Base-by-base conservation (phyloP, 2,888 invertebrate genomes). In the Elysia crispata region DNA sequence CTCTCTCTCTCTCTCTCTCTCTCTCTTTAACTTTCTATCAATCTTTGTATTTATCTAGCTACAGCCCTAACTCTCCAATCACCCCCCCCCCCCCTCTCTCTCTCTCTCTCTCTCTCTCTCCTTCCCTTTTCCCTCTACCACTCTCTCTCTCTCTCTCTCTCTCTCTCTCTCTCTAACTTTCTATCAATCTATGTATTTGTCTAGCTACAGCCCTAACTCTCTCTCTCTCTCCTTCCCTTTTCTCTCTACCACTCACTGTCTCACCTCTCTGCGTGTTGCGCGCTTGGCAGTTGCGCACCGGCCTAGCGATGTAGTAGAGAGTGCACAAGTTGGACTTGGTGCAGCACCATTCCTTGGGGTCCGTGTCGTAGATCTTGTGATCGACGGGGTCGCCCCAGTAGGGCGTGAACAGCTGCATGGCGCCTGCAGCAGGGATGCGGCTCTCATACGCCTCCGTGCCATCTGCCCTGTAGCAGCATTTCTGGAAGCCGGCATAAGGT, bases 311-410 rank as follows among this genome's bases (percentile, higher is more conserved):
- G 50, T 83, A 80, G 69, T 80, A 83, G 18, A 81, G 50, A 3
- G 28, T 11, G 50, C 83, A 83, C 20, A 74, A 57, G 28, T 76
- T 23, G 6, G 77, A 67, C 33, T 57, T n/a, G 28, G 31, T 33
- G 70, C 83, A 83, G 64, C 82, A 81, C 60, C 74, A 70, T 41
- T 62, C 13, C 41, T 78, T 83, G 18, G 81, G 76, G 1, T 28
- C n/a, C n/a, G 50, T 20, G 76, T 83, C 83, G 15, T 25, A 1
- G 15, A 1, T 0, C 49, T 76, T 79, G 76, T 83, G 66, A 0
- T 8, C 0, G 0, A 5, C 1, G 0, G 6, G 8, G 30, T 57
- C 20, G 8, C 31, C 33, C 13, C 0, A 20, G 25, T 62, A 72
- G 1, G 80, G 82, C 25, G 77, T 80, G 62, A 25, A 18, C 20